Conservation (phyloP, 1,140 invertebrate species). For the Drosophila lowei region DNA sequence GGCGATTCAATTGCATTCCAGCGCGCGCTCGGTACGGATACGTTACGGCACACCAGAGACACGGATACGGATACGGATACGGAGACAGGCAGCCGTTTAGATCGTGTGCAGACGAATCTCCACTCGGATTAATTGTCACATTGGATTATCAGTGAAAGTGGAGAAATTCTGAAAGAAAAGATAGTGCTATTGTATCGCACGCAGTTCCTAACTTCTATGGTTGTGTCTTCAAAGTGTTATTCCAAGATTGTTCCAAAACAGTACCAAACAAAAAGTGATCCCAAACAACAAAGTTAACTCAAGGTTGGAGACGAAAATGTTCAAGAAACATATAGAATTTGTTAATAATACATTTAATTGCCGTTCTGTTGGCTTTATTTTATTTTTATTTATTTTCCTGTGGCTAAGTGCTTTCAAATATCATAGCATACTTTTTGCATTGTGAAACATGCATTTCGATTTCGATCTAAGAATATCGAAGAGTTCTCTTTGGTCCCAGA, state of each 20-base stretch:
- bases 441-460: neutral
- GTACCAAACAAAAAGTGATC: too few species aligned
- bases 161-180: neutral
- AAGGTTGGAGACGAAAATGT: too few species aligned
- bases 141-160: constrained; percentile 72
- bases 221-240: too few species aligned
- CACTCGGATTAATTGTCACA: constrained; percentile 17
- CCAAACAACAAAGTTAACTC: too few species aligned
- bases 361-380: too few species aligned
- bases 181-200: too few species aligned
- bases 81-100: constrained; percentile 12
- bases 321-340: too few species aligned
- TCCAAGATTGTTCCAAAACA: too few species aligned
- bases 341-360: too few species aligned
- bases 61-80: constrained; percentile 14
- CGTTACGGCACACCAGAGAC: constrained; percentile 42
- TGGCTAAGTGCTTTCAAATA: neutral
- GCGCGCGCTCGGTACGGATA: constrained; percentile 71
- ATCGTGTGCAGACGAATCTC: neutral
- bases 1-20: constrained; percentile 76
- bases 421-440: constrained; percentile 25
- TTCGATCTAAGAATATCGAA: neutral
- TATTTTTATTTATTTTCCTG: too few species aligned
- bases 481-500: neutral
- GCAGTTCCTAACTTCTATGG: neutral